phyloP scores from a whole-genome alignment of 2,888 invertebrate species.

The Tipula lateralis region DNA sequence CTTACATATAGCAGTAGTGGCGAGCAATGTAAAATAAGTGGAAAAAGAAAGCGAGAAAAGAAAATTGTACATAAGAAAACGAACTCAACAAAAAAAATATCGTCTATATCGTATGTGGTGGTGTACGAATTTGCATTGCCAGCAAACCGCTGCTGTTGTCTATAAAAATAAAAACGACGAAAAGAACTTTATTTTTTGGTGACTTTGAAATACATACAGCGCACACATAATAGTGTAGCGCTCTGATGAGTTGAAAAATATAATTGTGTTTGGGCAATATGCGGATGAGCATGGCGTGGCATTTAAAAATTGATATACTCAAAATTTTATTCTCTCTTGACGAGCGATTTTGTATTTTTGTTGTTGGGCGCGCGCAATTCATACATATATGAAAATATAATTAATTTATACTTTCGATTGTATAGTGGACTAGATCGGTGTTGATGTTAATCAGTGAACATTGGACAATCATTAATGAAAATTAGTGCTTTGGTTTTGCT shows the following conservation, averaged over 20 bases:
- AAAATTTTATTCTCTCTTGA: background rate
- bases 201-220: background rate
- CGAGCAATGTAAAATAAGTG: background rate
- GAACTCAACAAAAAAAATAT: background rate
- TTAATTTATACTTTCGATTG: background rate
- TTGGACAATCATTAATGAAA: too few species aligned
- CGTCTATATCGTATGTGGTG: background rate
- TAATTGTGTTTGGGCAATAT: background rate
- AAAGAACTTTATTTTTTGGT: background rate
- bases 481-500: too few species aligned
- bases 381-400: background rate
- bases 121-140: background rate
- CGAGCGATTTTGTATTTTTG: background rate
- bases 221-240: background rate
- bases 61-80: background rate
- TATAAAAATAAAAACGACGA: background rate
- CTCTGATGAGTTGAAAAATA: background rate
- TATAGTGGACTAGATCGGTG: background rate
- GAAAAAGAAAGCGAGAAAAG: background rate
- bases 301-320: background rate
- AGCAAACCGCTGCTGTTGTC: background rate
- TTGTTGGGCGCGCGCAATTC: background rate
- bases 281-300: background rate
- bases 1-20: background rate
- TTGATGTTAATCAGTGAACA: too few species aligned